phyloP scores from a whole-genome alignment of 35 echinoderm and acorn worm species.

The Apostichopus californicus region DNA sequence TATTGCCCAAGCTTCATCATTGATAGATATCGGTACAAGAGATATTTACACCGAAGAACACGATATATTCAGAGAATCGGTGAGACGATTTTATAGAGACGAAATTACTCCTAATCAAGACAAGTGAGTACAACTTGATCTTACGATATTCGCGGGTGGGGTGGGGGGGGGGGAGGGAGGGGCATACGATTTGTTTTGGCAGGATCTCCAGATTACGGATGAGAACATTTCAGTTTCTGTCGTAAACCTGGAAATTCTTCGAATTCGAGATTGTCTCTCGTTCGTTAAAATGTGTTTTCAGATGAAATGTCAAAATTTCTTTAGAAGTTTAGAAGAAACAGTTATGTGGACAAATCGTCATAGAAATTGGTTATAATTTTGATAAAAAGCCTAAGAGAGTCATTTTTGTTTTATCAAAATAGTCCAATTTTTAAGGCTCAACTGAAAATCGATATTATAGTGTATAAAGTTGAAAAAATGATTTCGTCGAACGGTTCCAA shows the following conservation, averaged over 20 bases:
- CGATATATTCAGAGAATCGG: slow-evolving; percentile 70
- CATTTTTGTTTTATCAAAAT: too few relatives aligned
- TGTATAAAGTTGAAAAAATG: too few relatives aligned
- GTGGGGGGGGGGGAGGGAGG: background rate
- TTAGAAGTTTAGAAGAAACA: too few relatives aligned
- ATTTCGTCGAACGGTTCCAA: too few relatives aligned
- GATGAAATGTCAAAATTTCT: background rate
- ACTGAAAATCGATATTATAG: too few relatives aligned
- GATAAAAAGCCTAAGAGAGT: too few relatives aligned
- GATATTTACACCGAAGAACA: slow-evolving; percentile 67
- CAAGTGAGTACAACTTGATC: slow-evolving; percentile 10
- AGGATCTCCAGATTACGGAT: too few relatives aligned
- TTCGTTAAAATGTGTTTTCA: background rate
- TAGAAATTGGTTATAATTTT: too few relatives aligned
- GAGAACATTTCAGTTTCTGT: background rate
- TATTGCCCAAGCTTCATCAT: background rate
- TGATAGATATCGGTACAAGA: slow-evolving; percentile 64
- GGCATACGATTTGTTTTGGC: too few relatives aligned
- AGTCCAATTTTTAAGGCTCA: too few relatives aligned
- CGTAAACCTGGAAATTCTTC: background rate
- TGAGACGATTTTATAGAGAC: slow-evolving; percentile 59
- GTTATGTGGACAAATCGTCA: too few relatives aligned
- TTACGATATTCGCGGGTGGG: background rate
- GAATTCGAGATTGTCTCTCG: background rate
- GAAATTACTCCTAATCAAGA: slow-evolving; percentile 61